Evolutionary conservation across 1,140 invertebrate species (phyloP).

Genomic region (Trichonephila inaurata): DNA sequence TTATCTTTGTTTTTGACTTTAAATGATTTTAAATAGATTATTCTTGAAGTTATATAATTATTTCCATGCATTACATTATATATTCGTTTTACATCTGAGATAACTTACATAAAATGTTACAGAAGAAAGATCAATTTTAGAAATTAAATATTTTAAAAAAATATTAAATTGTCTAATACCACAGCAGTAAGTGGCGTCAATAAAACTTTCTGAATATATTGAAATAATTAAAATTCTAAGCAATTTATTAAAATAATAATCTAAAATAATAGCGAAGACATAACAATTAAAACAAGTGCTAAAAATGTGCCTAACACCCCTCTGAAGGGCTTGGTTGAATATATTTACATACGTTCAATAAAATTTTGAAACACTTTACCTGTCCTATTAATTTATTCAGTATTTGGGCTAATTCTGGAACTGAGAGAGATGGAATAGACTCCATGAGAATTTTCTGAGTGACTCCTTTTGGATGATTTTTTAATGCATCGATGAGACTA

Average conservation of each 20-base stretch:
- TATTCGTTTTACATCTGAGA: background rate
- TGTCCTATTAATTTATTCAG: slow-evolving; percentile 17
- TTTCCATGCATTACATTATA: background rate
- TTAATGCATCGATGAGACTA: background rate
- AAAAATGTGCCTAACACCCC: too few relatives aligned
- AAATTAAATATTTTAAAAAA: too few relatives aligned
- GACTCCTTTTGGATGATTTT: background rate
- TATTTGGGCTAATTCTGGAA: slow-evolving; percentile 21
- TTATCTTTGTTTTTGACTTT: too few relatives aligned
- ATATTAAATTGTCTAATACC: too few relatives aligned
- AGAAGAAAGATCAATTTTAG: background rate
- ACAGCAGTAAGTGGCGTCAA: too few relatives aligned
- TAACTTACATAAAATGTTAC: background rate
- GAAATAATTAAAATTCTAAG: too few relatives aligned
- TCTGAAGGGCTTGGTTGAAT: background rate
- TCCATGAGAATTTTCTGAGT: background rate
- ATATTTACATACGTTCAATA: background rate
- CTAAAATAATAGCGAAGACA: too few relatives aligned
- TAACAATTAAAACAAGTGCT: too few relatives aligned
- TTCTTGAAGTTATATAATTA: too few relatives aligned
- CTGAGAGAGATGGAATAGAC: slow-evolving; percentile 1
- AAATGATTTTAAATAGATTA: too few relatives aligned
- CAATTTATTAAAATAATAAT: too few relatives aligned
- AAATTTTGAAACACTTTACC: background rate
- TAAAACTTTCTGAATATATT: too few relatives aligned